A percentile compares a stretch with the other conserved stretches of the same genome.
Evolutionary conservation across 2,888 invertebrate genomes (phyloP).

Genomic region (Nomada lathburiana): DNA sequence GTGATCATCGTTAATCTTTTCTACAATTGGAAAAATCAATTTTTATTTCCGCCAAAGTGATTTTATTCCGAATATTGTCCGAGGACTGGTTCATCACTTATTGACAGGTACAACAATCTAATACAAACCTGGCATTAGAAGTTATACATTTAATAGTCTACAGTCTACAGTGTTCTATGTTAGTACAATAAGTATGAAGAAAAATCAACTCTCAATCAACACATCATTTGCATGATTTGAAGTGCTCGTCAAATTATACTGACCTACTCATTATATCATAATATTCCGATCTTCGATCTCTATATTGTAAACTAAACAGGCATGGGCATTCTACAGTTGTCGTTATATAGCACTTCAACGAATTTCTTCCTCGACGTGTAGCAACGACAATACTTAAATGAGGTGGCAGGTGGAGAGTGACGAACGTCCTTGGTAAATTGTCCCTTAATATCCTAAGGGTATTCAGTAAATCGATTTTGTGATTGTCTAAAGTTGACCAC

Average conservation of each 20-base stretch:
- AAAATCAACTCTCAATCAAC: too few species aligned
- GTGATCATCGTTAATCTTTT: too few species aligned
- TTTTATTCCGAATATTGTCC: too few species aligned
- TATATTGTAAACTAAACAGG: constrained; percentile 84
- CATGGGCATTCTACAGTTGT: constrained; percentile 87
- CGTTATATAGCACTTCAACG: constrained; percentile 82
- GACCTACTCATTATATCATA: constrained; percentile 84
- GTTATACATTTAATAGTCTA: too few species aligned
- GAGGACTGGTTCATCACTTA: too few species aligned
- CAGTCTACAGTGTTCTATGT: too few species aligned
- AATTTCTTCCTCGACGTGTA: constrained; percentile 80
- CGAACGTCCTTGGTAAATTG: constrained; percentile 87
- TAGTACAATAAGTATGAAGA: too few species aligned
- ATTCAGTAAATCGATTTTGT: constrained; percentile 85
- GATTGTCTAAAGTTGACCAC: constrained; percentile 83
- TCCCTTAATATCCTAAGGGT: constrained; percentile 86
- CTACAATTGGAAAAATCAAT: too few species aligned
- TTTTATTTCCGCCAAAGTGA: too few species aligned
- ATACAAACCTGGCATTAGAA: too few species aligned
- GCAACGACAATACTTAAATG: constrained; percentile 83
- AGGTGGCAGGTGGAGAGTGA: constrained; percentile 86
- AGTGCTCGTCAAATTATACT: constrained; percentile 15
- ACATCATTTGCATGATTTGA: neutral
- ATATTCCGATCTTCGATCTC: constrained; percentile 79
- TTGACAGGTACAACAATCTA: too few species aligned